A percentile compares a stretch with the other conserved stretches of the same genome.
Conservation (phyloP, 2,888 invertebrate species). For the Saturnia pavonia region DNA sequence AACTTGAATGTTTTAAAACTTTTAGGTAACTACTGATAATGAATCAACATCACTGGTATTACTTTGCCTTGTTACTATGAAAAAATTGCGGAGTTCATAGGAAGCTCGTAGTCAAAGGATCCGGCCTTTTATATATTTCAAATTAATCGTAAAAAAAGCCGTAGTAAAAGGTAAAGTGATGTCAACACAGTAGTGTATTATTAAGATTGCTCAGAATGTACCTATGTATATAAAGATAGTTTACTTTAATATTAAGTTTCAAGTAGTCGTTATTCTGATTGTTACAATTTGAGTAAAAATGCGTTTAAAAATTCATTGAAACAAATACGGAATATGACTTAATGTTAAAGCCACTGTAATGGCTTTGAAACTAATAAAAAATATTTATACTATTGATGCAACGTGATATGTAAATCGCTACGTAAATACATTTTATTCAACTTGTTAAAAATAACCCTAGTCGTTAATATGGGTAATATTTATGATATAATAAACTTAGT, state of each 20-base stretch:
- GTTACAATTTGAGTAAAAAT: background rate
- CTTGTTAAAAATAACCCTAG: no score
- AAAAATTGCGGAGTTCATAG: background rate
- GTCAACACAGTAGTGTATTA: no score
- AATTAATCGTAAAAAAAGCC: background rate
- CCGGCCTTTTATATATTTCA: background rate
- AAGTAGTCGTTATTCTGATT: conserved; percentile 1
- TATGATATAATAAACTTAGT: no score
- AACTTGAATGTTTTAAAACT: background rate
- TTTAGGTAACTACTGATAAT: background rate
- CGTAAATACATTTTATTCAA: no score
- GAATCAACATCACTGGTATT: background rate
- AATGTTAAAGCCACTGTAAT: background rate
- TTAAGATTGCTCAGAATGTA: no score
- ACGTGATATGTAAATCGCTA: background rate
- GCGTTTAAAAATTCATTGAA: background rate
- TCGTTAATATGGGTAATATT: no score
- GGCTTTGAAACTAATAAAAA: background rate
- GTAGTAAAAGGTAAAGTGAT: background rate
- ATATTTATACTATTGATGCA: background rate
- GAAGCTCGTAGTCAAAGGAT: no score
- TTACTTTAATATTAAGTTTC: background rate
- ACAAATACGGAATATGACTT: background rate
- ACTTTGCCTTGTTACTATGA: background rate
- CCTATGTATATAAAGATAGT: no score